Evolutionary conservation across 1,140 invertebrate genomes (phyloP).

Genomic region (Triops longicaudatus): DNA sequence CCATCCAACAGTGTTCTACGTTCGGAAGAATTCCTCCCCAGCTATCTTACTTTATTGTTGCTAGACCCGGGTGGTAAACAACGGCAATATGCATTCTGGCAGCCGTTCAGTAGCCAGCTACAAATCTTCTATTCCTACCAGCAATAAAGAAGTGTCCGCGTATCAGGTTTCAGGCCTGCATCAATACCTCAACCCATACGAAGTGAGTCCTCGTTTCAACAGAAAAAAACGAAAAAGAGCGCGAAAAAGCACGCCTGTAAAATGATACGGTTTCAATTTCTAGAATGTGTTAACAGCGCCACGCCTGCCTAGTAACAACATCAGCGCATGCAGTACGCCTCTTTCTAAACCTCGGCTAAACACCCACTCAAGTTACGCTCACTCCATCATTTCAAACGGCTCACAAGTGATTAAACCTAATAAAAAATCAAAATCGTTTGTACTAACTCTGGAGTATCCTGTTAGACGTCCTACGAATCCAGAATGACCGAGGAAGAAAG

Average conservation of each 20-base stretch:
- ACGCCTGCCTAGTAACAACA: neutral
- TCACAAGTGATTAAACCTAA: neutral
- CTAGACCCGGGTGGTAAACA: conserved; percentile 5
- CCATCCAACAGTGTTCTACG: neutral
- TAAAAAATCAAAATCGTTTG: neutral
- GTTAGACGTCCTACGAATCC: conserved; percentile 17
- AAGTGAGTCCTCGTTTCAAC: neutral
- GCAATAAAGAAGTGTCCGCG: neutral
- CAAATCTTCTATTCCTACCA: neutral
- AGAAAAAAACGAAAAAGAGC: neutral
- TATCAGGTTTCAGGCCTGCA: neutral
- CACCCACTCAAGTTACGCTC: neutral
- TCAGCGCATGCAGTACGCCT: neutral
- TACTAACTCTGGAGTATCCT: neutral
- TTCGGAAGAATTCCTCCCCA: neutral
- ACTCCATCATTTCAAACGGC: conserved; percentile 1
- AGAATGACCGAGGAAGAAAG: conserved; percentile 1
- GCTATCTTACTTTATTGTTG: neutral
- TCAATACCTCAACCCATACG: conserved; percentile 8
- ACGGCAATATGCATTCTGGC: conserved; percentile 7
- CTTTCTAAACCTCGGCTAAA: neutral
- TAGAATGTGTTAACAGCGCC: neutral
- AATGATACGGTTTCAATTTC: neutral
- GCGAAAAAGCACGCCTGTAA: neutral
- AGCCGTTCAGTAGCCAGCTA: conserved; percentile 10